Percentiles rank a stretch among this genome's conserved stretches.
Evolutionary conservation across 1,140 invertebrate species (phyloP).

Genomic region (Rhagoletis pomonella): DNA sequence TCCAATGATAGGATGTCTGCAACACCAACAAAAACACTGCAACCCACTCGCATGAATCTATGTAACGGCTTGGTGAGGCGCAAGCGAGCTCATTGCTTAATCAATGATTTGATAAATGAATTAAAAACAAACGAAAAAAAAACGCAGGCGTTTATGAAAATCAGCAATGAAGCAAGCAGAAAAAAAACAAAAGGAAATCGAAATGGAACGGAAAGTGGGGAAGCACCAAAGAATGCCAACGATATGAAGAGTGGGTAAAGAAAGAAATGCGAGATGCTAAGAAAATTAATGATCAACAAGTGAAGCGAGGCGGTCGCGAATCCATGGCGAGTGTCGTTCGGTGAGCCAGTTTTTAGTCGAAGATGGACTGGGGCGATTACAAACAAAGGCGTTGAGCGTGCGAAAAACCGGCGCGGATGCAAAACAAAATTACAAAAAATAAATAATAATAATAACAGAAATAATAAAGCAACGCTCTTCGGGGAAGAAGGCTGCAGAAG

Average conservation of each 20-base stretch:
- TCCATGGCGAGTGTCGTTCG: not conserved
- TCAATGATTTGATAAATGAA: conserved; percentile 55
- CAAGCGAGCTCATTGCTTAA: conserved; percentile 15
- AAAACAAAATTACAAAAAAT: not conserved
- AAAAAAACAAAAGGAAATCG: conserved; percentile 17
- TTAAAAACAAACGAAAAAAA: conserved; percentile 12
- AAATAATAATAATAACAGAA: no score
- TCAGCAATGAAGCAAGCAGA: not conserved
- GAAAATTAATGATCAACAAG: conserved; percentile 45
- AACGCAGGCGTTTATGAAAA: not conserved
- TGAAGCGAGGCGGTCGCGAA: conserved; percentile 6
- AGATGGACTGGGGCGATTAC: conserved; percentile 5
- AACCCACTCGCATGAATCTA: not conserved
- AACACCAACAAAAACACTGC: not conserved
- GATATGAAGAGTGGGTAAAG: not conserved
- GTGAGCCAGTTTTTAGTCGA: not conserved
- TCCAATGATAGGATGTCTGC: not conserved
- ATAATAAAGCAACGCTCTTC: no score
- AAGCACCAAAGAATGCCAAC: conserved; percentile 14
- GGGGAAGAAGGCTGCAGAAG: not conserved
- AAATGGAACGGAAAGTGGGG: not conserved
- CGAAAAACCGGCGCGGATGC: not conserved
- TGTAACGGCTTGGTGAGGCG: not conserved
- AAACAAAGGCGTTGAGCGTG: conserved; percentile 24
- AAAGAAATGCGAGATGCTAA: conserved; percentile 9